Base-by-base conservation (phyloP, 2,113 vertebrate species). In the Clinocottus analis region DNA sequence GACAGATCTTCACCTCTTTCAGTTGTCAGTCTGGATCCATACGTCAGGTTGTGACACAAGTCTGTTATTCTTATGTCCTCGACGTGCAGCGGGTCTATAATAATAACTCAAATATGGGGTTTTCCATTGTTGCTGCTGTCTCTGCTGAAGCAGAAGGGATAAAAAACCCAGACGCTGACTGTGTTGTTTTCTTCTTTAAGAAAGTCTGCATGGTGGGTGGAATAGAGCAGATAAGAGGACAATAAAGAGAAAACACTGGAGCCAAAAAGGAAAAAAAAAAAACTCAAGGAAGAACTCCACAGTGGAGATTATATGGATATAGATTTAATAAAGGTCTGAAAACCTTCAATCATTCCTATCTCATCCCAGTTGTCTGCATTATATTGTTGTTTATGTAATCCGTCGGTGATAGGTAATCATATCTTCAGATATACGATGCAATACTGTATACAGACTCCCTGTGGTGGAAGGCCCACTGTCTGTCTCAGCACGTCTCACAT, bases 311-410 rank as follows among this genome's bases (percentile, higher is more conserved):
- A 55, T 60, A 49, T 8, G 55, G 75, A 82, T 68, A 25, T 10
- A 79, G 35, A 47, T 84, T 83, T 83, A 91, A 89, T 89, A 76
- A n/a, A n/a, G n/a, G n/a, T n/a, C n/a, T n/a, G n/a, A 82, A 71
- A 77, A 53, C 27, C 33, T 61, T 61, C 11, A 39, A 1, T 41
- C 55, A 53, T 60, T 47, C 17, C 39, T 45, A 0, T 56, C 23
- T 35, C 2, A 23, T 75, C 77, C 83, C 77, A 47, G 71, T 3
- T 61, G 80, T 69, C 35, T 73, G 33, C 7, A 14, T 80, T 41
- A 82, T 80, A 79, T 84, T 88, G 58, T 63, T 84, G 77, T 79
- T 85, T 85, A 62, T 75, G 70, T 71, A 74, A 63, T 74, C 60
- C 58, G 29, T 65, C 56, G 11, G 59, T 6, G 2, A 66, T 51